phyloP scores from a whole-genome alignment of 2,113 vertebrate species.

The Prolemur simus region DNA sequence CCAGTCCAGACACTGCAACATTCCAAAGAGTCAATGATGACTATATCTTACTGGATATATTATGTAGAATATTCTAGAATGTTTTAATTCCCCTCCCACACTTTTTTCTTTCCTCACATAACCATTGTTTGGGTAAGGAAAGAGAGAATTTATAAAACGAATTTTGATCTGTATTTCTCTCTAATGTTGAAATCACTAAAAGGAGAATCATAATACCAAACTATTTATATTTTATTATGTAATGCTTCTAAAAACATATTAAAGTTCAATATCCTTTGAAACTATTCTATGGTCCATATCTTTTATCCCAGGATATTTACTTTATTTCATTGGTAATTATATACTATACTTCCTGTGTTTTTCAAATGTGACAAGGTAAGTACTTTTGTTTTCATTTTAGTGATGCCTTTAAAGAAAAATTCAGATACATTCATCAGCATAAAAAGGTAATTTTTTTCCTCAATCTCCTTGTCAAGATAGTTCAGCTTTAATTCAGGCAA shows the following conservation, averaged over 20 bases:
- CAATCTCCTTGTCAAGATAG: conserved; percentile 52
- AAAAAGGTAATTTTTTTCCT: conserved; percentile 54
- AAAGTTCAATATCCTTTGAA: conserved; percentile 51
- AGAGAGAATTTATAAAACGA: conserved; percentile 14
- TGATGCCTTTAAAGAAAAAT: conserved; percentile 57
- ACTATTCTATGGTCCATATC: not conserved
- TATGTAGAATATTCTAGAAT: not conserved
- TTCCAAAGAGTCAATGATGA: not conserved
- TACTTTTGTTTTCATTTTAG: conserved; percentile 62
- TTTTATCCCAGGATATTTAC: conserved; percentile 46
- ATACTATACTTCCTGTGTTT: conserved; percentile 12
- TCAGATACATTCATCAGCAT: conserved; percentile 34
- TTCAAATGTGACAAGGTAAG: conserved; percentile 61
- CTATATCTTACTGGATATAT: not conserved
- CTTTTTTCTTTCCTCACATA: not conserved
- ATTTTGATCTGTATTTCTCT: conserved; percentile 30
- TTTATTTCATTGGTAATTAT: conserved; percentile 42
- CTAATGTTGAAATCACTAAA: conserved; percentile 34
- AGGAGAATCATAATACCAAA: conserved; percentile 25
- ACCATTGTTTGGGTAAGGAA: not conserved
- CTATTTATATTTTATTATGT: conserved; percentile 36
- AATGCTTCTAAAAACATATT: conserved; percentile 39
- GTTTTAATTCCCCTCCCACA: not conserved
- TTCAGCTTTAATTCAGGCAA: conserved; percentile 60
- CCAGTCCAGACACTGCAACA: not conserved